These are phyloP conservation scores for Erythrocebus patas DNA, from an alignment of 2,113 vertebrate genomes.

Conservation along the genomic window DNA sequence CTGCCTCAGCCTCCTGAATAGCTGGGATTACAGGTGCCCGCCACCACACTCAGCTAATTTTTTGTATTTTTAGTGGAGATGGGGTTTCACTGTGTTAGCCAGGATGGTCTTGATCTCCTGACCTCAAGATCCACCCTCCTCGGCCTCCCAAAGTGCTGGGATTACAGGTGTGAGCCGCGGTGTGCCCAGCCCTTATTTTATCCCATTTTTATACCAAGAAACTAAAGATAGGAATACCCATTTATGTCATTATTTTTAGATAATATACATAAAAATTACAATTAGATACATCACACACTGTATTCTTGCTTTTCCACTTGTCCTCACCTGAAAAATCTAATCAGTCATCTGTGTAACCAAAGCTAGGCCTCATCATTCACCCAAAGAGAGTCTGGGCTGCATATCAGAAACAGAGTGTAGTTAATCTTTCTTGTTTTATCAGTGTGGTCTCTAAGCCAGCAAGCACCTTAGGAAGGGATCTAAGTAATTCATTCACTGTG, in stretches of 20 bases:
- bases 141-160: too few species aligned
- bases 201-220: not conserved
- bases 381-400: not conserved
- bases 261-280: not conserved
- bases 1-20: too few species aligned
- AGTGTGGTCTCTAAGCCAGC: constrained; percentile 9
- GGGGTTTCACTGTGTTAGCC: too few species aligned
- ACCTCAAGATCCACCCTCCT: too few species aligned
- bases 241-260: not conserved
- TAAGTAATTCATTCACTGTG: constrained; percentile 58
- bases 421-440: constrained; percentile 55
- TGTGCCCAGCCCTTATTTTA: not conserved
- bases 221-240: not conserved
- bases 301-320: not conserved
- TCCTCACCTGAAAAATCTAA: not conserved
- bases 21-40: too few species aligned
- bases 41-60: too few species aligned
- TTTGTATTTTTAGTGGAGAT: too few species aligned
- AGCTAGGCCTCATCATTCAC: not conserved
- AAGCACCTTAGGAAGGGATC: constrained; percentile 34
- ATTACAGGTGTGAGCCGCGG: too few species aligned
- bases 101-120: too few species aligned
- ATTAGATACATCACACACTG: not conserved
- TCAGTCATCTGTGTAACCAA: not conserved
- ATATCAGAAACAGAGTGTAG: not conserved